Evolutionary conservation across 2,888 invertebrate genomes (phyloP).

Genomic region (Patella pellucida): DNA sequence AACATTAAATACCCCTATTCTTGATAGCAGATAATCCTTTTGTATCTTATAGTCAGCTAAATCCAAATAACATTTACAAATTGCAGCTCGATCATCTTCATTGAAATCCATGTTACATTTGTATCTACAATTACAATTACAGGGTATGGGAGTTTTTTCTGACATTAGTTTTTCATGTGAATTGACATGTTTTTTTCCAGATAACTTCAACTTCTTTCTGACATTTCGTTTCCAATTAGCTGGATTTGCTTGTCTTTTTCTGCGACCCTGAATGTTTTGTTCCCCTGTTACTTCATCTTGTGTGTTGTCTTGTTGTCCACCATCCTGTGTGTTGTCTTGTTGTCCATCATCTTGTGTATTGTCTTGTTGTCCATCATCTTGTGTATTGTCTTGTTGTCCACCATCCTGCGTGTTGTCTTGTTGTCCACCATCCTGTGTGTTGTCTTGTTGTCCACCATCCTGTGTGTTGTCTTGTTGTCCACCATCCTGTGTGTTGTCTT

Average conservation of each 20-base stretch:
- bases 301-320: no score
- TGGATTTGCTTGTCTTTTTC: neutral
- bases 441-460: no score
- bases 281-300: neutral
- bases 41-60: neutral
- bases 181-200: neutral
- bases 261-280: neutral
- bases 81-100: neutral
- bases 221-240: no score
- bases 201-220: no score
- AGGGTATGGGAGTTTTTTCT: neutral
- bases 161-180: neutral
- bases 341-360: no score
- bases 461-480: no score
- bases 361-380: no score
- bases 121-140: neutral
- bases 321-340: no score
- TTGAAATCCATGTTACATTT: neutral
- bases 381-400: no score
- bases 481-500: no score
- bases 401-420: no score
- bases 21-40: neutral
- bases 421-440: no score
- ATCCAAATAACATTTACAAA: neutral
- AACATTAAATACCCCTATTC: neutral